Base-by-base conservation (phyloP, 2,888 invertebrate species). In the Chorisops tibialis region DNA sequence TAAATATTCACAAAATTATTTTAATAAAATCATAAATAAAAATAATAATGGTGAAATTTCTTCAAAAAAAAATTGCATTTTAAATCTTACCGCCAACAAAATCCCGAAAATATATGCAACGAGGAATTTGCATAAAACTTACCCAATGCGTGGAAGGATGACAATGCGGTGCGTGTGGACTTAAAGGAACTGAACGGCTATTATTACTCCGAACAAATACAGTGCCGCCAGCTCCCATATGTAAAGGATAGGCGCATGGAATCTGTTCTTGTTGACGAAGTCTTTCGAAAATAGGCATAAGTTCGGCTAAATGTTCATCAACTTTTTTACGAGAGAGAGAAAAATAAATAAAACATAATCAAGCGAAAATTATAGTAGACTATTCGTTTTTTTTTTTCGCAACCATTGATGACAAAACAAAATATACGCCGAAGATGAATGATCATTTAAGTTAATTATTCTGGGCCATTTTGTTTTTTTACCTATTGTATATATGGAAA, bases 221-320 rank as follows among this genome's bases (percentile, higher is more conserved):
- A 79, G 81, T 85, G 80, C 79, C 85, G 80, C 75, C 84, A 80
- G 78, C 86, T 69, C 83, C 87, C 85, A 91, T 89, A 82, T 91
- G 91, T 80, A 91, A 87, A 75, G 92, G 92, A 82, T 91, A 93
- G 76, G 92, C 91, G 82, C 91, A 91, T 78, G 92, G 92, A 74
- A 91, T 87, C 81, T 92, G 91, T 81, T 93, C 91, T 79, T 90
- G 89, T 80, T 91, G 91, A 78, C 93, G 87, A 79, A 93, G 86
- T 81, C 89, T 89, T 84, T 93, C 93, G 86, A 94, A 93, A 82
- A 94, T 93, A 77, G 93, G 93, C 89, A 88, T 92, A 87, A 94
- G 85, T 84, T 93, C 92, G 83, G 87, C 91, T 88, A 94, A 86
- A 84, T 93, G 91, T 85, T 93, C 93, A 84, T 93, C 91, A 82